These are phyloP conservation scores for Cassiopea xamachana DNA, from an alignment of 30 jellyfish, hydroid and myxozoan species.

Conservation along the genomic window DNA sequence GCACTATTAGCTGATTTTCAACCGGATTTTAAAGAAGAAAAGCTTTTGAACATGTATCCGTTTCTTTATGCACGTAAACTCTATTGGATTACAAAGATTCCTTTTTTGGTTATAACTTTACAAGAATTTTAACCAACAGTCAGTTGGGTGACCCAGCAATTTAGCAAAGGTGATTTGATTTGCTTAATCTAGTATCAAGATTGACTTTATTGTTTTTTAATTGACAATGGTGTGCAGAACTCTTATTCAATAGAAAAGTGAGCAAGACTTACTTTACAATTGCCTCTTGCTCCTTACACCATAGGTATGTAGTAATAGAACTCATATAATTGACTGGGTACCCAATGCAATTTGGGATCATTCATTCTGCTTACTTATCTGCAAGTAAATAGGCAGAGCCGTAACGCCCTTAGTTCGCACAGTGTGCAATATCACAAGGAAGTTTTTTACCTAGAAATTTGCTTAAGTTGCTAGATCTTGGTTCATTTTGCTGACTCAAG, in stretches of 20 bases:
- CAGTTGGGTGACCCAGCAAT: conserved; percentile 72
- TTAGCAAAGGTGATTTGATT: not conserved
- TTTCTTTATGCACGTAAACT: conserved; percentile 61
- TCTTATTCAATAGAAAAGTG: not conserved
- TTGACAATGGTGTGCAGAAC: conserved; percentile 6
- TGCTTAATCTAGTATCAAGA: conserved; percentile 17
- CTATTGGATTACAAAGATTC: conserved; percentile 47
- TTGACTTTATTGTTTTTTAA: not conserved
- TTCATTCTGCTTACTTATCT: no score
- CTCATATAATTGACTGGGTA: no score
- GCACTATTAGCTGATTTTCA: conserved; percentile 54
- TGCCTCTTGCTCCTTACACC: no score
- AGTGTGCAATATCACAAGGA: no score
- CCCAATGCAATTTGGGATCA: no score
- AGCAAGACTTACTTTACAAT: no score
- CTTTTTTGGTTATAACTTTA: conserved; percentile 62
- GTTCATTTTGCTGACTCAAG: no score
- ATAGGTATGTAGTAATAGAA: no score
- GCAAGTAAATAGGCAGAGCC: no score
- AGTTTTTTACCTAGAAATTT: no score
- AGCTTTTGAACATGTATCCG: conserved; percentile 79
- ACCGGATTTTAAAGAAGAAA: conserved; percentile 64
- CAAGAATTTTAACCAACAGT: not conserved
- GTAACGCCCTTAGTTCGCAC: no score
- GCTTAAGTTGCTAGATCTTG: no score